Conservation (phyloP, 2,888 invertebrate species). For the Allolobophora icterica region DNA sequence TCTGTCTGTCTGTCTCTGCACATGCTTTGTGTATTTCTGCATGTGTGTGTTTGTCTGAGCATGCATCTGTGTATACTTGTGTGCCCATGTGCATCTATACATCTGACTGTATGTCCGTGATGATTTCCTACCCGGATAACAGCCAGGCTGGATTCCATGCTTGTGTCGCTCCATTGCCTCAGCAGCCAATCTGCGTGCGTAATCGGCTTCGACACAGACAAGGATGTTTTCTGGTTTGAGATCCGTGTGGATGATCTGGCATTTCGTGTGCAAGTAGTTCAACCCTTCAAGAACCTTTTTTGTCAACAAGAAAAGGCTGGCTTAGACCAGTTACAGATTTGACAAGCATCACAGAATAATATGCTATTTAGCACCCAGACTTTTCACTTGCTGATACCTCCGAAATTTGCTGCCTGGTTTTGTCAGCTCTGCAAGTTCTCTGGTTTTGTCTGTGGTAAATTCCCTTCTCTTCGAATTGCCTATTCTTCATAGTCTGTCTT, state of each 20-base stretch:
- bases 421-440: background rate
- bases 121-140: background rate
- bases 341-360: background rate
- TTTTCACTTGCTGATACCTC: background rate
- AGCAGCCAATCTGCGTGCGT: slow-evolving; percentile 23
- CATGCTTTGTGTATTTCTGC: too few relatives aligned
- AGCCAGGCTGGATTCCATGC: background rate
- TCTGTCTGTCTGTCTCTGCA: background rate
- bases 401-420: background rate
- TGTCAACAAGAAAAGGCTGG: background rate
- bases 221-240: slow-evolving; percentile 41
- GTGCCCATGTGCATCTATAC: background rate
- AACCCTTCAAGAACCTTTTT: slow-evolving; percentile 38
- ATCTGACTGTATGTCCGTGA: background rate
- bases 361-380: background rate
- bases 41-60: background rate
- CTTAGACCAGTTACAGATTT: background rate
- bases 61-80: background rate
- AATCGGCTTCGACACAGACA: slow-evolving; percentile 27
- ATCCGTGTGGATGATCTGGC: slow-evolving; percentile 43
- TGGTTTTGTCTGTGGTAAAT: background rate
- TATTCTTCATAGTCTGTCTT: background rate
- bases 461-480: background rate
- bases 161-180: slow-evolving; percentile 14
- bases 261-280: slow-evolving; percentile 39